Percentiles rank a stretch among this genome's conserved stretches.
These are phyloP conservation scores for Cerceris ruficornis DNA, from an alignment of 2,888 invertebrate genomes.

Conservation along the genomic window DNA sequence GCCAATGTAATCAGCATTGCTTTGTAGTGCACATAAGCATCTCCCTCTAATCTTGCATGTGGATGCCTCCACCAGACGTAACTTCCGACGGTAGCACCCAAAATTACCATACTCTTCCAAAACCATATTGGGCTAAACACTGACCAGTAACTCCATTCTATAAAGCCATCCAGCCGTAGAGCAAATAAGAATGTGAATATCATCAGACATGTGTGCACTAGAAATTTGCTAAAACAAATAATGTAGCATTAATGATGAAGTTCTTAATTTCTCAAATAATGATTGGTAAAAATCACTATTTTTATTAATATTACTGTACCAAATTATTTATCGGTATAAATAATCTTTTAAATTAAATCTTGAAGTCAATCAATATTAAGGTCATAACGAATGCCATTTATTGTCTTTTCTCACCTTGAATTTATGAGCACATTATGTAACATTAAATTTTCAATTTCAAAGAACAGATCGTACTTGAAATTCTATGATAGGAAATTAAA, in stretches of 20 bases:
- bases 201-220: slow-evolving; percentile 96
- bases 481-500: not conserved
- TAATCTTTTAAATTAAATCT: too few relatives aligned
- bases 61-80: slow-evolving; percentile 98
- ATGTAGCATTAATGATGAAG: too few relatives aligned
- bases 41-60: slow-evolving; percentile 96
- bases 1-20: slow-evolving; percentile 98
- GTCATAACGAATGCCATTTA: too few relatives aligned
- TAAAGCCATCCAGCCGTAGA: slow-evolving; percentile 92
- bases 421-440: too few relatives aligned
- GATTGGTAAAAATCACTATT: slow-evolving; percentile 38
- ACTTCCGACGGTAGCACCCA: slow-evolving; percentile 95
- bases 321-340: too few relatives aligned
- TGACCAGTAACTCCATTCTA: slow-evolving; percentile 97
- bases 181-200: slow-evolving; percentile 95
- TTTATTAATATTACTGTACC: not conserved
- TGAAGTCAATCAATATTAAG: too few relatives aligned
- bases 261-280: too few relatives aligned
- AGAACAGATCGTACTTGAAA: too few relatives aligned
- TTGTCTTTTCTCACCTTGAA: too few relatives aligned
- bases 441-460: too few relatives aligned
- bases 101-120: slow-evolving; percentile 96
- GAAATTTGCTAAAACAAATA: slow-evolving; percentile 92
- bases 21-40: slow-evolving; percentile 98
- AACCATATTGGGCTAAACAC: slow-evolving; percentile 98